Conservation (phyloP, 2,888 invertebrate genomes). For the Tetrapedia diversipes region DNA sequence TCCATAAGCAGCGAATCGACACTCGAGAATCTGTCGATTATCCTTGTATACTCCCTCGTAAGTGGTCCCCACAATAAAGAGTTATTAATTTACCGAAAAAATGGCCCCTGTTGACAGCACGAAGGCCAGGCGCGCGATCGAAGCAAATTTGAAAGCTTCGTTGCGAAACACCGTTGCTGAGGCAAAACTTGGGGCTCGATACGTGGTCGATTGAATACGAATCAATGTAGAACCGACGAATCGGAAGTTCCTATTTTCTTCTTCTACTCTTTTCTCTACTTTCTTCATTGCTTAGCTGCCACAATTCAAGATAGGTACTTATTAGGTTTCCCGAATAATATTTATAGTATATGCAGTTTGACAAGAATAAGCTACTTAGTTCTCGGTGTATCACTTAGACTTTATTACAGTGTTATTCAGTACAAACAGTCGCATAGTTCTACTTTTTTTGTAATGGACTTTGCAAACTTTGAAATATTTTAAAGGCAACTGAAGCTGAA, state of each 20-base stretch:
- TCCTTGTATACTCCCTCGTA: neutral
- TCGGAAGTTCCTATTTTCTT: too few species aligned
- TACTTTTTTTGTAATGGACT: too few species aligned
- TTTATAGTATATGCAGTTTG: too few species aligned
- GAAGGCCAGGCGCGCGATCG: neutral
- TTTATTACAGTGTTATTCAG: too few species aligned
- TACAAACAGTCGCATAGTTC: too few species aligned
- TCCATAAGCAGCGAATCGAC: neutral
- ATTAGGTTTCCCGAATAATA: conserved; percentile 63
- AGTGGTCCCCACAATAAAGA: neutral
- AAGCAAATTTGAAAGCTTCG: conserved; percentile 27
- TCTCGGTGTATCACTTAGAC: too few species aligned
- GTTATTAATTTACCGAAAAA: conserved; percentile 23
- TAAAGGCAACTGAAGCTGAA: too few species aligned
- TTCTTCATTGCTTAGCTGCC: too few species aligned
- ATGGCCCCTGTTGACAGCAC: too few species aligned
- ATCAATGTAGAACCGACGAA: conserved; percentile 52
- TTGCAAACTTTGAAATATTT: too few species aligned
- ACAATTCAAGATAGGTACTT: conserved; percentile 56
- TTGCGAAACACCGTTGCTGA: conserved; percentile 18
- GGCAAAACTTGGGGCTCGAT: conserved; percentile 26
- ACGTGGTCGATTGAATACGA: conserved; percentile 60
- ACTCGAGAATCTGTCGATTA: neutral
- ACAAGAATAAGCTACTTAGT: too few species aligned
- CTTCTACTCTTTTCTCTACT: conserved; percentile 11